Evolutionary conservation across 2,888 invertebrate genomes (phyloP).

Genomic region (Frankliniella fusca): DNA sequence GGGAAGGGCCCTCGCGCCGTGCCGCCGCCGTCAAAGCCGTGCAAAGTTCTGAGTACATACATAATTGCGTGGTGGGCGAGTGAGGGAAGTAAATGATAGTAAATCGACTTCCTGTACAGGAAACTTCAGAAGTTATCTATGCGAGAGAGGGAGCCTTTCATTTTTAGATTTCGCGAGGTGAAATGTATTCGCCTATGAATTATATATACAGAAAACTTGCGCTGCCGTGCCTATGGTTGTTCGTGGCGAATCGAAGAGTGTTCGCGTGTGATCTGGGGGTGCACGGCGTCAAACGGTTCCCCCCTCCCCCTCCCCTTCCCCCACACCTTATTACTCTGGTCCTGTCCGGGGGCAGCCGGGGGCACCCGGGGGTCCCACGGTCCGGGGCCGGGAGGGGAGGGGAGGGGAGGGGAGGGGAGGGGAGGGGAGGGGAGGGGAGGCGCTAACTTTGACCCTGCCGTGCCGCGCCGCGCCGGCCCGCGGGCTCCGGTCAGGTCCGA

Average conservation of each 20-base stretch:
- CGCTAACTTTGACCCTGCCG: neutral
- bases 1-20: neutral
- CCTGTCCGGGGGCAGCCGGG: neutral
- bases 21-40: neutral
- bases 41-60: neutral
- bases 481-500: neutral
- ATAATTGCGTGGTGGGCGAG: neutral
- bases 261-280: too few species aligned
- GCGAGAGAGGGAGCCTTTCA: too few species aligned
- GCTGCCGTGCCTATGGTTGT: too few species aligned
- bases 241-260: too few species aligned
- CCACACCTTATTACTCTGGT: neutral
- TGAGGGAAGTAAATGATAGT: slow-evolving; percentile 2
- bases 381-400: neutral
- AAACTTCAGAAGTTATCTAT: too few species aligned
- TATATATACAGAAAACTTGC: too few species aligned
- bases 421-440: too few species aligned
- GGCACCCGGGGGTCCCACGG: neutral
- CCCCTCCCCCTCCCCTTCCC: neutral
- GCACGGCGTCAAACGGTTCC: too few species aligned
- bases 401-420: neutral
- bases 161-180: too few species aligned
- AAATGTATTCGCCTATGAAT: too few species aligned
- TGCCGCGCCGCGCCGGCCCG: neutral
- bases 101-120: neutral